Percentiles rank a stretch among this genome's conserved stretches.
phyloP scores from a whole-genome alignment of 2,888 invertebrate species.

The Abrostola tripartita region DNA sequence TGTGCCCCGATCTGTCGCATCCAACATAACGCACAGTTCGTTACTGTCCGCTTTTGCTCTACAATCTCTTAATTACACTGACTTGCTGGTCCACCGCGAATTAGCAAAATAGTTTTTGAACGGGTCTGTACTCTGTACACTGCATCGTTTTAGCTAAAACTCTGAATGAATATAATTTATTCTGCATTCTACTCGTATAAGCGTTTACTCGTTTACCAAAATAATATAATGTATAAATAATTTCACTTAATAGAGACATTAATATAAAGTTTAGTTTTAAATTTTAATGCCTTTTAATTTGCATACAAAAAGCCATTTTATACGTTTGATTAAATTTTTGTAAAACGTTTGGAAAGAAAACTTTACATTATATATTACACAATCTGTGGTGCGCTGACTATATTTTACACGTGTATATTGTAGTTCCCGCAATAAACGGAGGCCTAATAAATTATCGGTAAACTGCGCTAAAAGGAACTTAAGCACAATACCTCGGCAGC shows the following conservation, averaged over 20 bases:
- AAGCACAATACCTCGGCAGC: conserved; percentile 65
- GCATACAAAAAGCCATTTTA: conserved; percentile 4
- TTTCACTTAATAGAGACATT: too few relatives aligned
- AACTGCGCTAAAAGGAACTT: conserved; percentile 67
- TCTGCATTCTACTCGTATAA: conserved; percentile 10
- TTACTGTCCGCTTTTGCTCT: conserved; percentile 63
- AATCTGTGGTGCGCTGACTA: neutral
- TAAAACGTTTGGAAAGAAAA: neutral
- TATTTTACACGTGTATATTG: conserved; percentile 25
- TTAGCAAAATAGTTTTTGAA: conserved; percentile 47
- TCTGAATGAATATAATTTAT: conserved; percentile 31
- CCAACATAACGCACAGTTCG: conserved; percentile 63
- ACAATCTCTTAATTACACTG: conserved; percentile 65
- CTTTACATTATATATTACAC: conserved; percentile 2
- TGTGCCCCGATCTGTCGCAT: conserved; percentile 51
- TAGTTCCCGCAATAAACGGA: conserved; percentile 43
- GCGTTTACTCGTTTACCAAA: conserved; percentile 9
- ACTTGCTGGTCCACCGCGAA: conserved; percentile 42
- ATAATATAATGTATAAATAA: too few relatives aligned
- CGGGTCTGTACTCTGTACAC: conserved; percentile 1
- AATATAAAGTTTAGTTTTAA: too few relatives aligned
- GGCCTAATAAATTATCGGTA: conserved; percentile 60
- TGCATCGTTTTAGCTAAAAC: conserved; percentile 12
- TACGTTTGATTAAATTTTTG: too few relatives aligned
- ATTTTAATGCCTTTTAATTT: too few relatives aligned